Percentiles rank a stretch among this genome's conserved stretches.
phyloP scores from a whole-genome alignment of 2,888 invertebrate genomes.

The Caenorhabditis sp. region DNA sequence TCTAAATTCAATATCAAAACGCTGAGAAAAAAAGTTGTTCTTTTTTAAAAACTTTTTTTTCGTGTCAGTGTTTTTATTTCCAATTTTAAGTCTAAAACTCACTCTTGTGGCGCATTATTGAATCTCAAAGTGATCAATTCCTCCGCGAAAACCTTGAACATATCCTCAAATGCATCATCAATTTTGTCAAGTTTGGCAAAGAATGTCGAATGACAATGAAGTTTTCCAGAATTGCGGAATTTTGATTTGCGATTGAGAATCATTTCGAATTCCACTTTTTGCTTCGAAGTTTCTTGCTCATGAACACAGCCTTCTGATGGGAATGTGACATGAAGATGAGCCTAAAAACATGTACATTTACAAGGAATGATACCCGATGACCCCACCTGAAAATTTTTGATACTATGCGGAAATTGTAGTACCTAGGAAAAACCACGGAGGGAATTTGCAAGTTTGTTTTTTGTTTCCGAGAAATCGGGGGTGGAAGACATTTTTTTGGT shows the following conservation, averaged over 20 bases:
- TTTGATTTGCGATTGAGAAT: conserved; percentile 32
- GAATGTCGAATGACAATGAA: conserved; percentile 33
- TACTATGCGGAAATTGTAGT: too few relatives aligned
- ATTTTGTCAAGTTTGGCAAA: conserved; percentile 10
- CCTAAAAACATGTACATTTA: too few relatives aligned
- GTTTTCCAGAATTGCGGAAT: conserved; percentile 23
- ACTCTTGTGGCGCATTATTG: conserved; percentile 24
- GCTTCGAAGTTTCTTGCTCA: conserved; percentile 19
- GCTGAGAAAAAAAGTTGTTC: too few relatives aligned
- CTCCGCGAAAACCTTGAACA: conserved; percentile 19
- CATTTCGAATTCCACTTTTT: conserved; percentile 34
- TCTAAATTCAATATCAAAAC: neutral
- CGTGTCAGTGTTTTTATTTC: too few relatives aligned
- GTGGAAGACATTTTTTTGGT: too few relatives aligned
- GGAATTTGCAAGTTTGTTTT: too few relatives aligned
- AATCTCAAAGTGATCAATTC: conserved; percentile 32
- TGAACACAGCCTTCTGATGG: conserved; percentile 26
- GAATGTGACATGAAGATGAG: conserved; percentile 38
- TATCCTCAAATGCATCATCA: conserved; percentile 20
- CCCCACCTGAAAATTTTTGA: too few relatives aligned
- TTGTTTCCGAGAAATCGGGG: too few relatives aligned
- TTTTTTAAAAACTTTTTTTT: too few relatives aligned
- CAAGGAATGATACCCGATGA: too few relatives aligned
- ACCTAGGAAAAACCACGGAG: too few relatives aligned
- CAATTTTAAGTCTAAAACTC: neutral